Evolutionary conservation across 2,888 invertebrate genomes (phyloP), one percentile per base, ranked within the genome.

Genomic region (Athalia circularis): DNA sequence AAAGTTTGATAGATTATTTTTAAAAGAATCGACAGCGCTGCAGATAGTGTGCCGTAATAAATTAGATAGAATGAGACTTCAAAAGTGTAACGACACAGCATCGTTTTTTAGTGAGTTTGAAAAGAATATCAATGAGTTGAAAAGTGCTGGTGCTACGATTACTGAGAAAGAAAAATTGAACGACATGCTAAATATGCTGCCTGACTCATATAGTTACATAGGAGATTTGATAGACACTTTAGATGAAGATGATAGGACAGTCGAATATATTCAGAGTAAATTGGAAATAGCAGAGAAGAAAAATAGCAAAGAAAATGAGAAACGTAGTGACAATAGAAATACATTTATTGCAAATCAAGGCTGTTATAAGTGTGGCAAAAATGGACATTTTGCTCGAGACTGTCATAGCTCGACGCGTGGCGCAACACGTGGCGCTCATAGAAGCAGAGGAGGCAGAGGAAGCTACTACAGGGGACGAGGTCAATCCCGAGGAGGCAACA

Each of bases 261-360:
- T 81, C 0, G 83, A 81, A 8, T 84, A 81, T 77, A 48, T 84
- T 8, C 82, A 82, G 79, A 78, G 59, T 61, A 83, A 84, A 79
- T 78, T 82, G 3, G 54, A 57, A 57, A 29, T 70, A 43, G 57
- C 52, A 29, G 70, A 70, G 75, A 77, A 72, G 52, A 78, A 57
- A 65, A 68, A 65, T 52, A 29, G 45, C 13, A 67, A 43, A 75
- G 77, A 75, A 68, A 76, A 54, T 77, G 78, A 67, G 77, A 79
- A 8, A n/a, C 50, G 7, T 47, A 45, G 15, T 3, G 29, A 6
- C 29, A 70, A n/a, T 4, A n/a, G 9, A n/a, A 70, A 57, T 43
- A 54, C 57, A 11, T 70, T 70, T 54, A 11, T 8, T 0, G 45
- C 70, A 5, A 43, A 70, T 11, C 3, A n/a, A 57, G 47, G 59